A percentile compares a stretch with the other conserved stretches of the same genome.
Evolutionary conservation across 2,113 vertebrate species (phyloP).

Genomic region (Sorex fumeus): DNA sequence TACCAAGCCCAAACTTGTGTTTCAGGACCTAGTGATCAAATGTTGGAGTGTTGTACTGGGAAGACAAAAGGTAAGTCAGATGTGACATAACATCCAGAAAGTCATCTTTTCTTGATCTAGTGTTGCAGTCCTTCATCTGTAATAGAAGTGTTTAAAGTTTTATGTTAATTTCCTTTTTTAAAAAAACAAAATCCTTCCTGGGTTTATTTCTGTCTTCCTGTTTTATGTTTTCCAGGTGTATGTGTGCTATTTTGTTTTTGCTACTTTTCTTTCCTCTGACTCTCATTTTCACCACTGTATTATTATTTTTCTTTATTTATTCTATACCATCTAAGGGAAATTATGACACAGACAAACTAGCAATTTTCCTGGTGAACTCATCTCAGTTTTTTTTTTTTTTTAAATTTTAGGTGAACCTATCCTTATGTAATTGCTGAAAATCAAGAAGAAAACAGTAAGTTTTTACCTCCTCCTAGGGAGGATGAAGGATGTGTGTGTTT

Average conservation of each 20-base stretch:
- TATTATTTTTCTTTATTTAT: not conserved
- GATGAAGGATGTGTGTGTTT: not conserved
- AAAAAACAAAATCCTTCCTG: not conserved
- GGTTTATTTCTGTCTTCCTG: not conserved
- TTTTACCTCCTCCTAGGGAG: not conserved
- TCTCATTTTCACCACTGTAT: not conserved
- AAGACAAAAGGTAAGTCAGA: not conserved
- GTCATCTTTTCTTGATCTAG: not conserved
- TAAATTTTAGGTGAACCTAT: not conserved
- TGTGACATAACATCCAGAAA: not conserved
- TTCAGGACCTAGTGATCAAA: not conserved
- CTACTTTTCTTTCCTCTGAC: not conserved
- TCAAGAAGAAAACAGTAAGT: not conserved
- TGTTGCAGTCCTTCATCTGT: not conserved
- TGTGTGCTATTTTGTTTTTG: not conserved
- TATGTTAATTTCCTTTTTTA: not conserved
- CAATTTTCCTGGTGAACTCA: not conserved
- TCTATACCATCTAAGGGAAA: not conserved
- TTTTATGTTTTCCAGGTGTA: not conserved
- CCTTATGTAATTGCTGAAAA: constrained; percentile 12
- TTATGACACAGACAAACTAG: not conserved
- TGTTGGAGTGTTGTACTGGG: not conserved
- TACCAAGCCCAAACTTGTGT: not conserved
- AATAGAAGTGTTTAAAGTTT: constrained; percentile 9
- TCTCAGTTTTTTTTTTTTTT: not conserved